Conservation (phyloP, 1,140 invertebrate genomes). For the Ceratoteleas bidentatus region DNA sequence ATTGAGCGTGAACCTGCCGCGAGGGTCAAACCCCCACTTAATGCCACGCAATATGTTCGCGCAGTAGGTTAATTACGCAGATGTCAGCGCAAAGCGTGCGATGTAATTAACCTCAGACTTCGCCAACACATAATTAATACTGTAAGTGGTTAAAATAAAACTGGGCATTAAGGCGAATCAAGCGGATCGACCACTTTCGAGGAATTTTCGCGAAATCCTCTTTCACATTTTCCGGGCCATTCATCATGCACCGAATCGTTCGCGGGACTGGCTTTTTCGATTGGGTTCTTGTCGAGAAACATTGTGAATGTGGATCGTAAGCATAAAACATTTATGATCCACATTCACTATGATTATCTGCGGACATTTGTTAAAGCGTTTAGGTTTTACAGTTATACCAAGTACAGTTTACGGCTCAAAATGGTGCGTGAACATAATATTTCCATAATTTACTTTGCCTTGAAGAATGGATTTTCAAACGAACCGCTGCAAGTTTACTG, state of each 20-base stretch:
- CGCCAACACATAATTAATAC: constrained; percentile 31
- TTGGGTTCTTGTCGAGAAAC: too few relatives aligned
- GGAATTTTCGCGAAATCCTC: neutral
- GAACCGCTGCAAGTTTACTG: too few relatives aligned
- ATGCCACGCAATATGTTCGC: constrained; percentile 34
- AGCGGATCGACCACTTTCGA: neutral
- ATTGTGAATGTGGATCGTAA: neutral
- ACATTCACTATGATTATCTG: constrained; percentile 26
- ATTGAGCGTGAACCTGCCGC: constrained; percentile 23
- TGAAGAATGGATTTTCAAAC: too few relatives aligned
- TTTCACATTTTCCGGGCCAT: neutral
- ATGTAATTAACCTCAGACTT: constrained; percentile 44
- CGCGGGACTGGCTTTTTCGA: too few relatives aligned
- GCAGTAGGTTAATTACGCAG: constrained; percentile 49
- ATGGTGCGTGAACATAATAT: constrained; percentile 2
- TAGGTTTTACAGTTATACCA: constrained; percentile 29
- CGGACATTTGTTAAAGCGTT: constrained; percentile 11
- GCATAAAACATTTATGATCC: constrained; percentile 20
- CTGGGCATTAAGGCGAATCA: neutral
- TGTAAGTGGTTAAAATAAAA: constrained; percentile 15
- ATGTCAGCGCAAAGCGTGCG: constrained; percentile 35
- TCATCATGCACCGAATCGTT: too few relatives aligned
- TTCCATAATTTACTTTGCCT: too few relatives aligned
- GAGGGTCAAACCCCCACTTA: constrained; percentile 37
- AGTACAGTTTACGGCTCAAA: constrained; percentile 29